phyloP scores from a whole-genome alignment of 2,888 invertebrate genomes.

The Punctoribates punctum region DNA sequence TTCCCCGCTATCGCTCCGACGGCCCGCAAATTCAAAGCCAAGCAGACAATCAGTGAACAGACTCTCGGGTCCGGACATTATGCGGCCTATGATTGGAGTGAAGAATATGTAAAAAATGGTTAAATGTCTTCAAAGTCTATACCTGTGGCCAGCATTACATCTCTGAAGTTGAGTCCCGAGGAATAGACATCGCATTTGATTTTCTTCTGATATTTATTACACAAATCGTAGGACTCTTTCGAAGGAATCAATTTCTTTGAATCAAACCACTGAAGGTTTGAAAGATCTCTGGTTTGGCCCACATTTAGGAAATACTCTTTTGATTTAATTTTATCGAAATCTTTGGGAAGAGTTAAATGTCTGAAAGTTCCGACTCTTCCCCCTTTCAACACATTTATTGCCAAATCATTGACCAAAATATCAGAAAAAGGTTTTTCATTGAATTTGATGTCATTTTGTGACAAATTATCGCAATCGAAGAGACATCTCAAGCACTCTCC shows the following conservation, averaged over 20 bases:
- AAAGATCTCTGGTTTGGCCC: conserved; percentile 44
- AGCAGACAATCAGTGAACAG: conserved; percentile 76
- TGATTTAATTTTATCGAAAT: neutral
- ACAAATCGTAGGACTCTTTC: neutral
- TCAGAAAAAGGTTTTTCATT: neutral
- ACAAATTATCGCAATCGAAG: conserved; percentile 13
- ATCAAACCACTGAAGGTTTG: conserved; percentile 38
- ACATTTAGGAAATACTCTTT: conserved; percentile 28
- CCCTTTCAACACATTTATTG: conserved; percentile 53
- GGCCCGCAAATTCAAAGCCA: conserved; percentile 85
- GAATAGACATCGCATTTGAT: conserved; percentile 53
- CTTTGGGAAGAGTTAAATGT: conserved; percentile 79
- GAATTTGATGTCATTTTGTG: conserved; percentile 65
- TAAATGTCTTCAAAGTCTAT: neutral
- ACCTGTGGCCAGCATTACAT: conserved; percentile 83
- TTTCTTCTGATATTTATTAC: neutral
- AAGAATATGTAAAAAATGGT: too few species aligned
- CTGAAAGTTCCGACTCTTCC: conserved; percentile 70
- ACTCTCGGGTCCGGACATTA: neutral
- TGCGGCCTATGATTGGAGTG: conserved; percentile 58
- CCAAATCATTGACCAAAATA: conserved; percentile 40
- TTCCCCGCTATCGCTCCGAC: conserved; percentile 64
- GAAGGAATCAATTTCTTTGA: neutral
- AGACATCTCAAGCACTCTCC: conserved; percentile 56
- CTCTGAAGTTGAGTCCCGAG: conserved; percentile 58